Evolutionary conservation across 2,888 invertebrate genomes (phyloP), one percentile per base, ranked within the genome.

Genomic region (Sminthurides aquaticus): DNA sequence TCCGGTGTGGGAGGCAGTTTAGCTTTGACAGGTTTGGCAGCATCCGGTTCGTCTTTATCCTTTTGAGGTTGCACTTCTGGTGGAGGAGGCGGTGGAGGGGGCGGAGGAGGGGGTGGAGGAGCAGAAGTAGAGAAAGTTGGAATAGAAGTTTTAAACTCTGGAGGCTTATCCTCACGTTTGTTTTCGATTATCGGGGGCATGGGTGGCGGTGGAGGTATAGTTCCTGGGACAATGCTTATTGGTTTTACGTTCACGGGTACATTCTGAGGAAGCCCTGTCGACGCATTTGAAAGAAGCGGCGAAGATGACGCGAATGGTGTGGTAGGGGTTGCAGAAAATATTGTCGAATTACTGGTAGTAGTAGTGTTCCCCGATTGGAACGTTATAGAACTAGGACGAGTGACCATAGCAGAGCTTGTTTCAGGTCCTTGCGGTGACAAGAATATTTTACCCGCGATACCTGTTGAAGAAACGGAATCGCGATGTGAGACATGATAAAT

Each of bases 101-200:
- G 69, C 5, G 73, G 71, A 0, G 73, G 72, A 8, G 73, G 69
- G 8, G 73, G 71, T 24, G 71, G 71, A 18, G 71, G 69, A 8
- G 70, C 66, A 1, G 69, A 64, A 0, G 43, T 49, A 18, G 25
- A 5, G 20, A 3, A 8, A 57, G 5, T 56, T 22, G 26, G 5
- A 11, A 22, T 56, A 49, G 26, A 20, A n/a, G 11, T 8, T 1
- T 22, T 43, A 2, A 49, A 25, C 43, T 43, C 43, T 20, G 55
- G 3, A 22, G 5, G 22, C 8, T 2, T n/a, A 18, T 29, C 56
- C n/a, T n/a, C 1, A n/a, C n/a, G n/a, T n/a, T n/a, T n/a, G n/a
- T n/a, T n/a, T 48, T 62, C 15, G 24, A 34, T 3, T 48, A 15
- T 26, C 18, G 43, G 49, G 22, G 24, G 48, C 22, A 20, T 24